Base-by-base conservation (phyloP, 1,140 invertebrate genomes). In the Asobara japonica region DNA sequence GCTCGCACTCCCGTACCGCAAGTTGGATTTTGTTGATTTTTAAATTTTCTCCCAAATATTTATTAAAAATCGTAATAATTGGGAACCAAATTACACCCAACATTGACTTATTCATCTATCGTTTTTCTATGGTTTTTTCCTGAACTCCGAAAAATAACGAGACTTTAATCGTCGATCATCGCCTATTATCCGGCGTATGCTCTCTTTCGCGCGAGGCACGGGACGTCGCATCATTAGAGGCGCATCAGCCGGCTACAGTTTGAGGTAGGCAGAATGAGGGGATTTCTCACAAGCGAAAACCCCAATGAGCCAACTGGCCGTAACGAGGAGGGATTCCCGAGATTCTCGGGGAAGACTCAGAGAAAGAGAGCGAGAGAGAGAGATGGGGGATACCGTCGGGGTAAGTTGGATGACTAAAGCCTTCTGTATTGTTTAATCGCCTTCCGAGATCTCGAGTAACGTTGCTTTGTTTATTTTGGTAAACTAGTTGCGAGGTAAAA, bases 121-220 rank as follows among this genome's bases (percentile, higher is more conserved):
- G n/a, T 56, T 56, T 4, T 25, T 29, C n/a, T 13, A 62, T 31
- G n/a, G n/a, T n/a, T n/a, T 30, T 62, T 30, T 62, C 27, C 18
- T 29, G 11, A 13, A 16, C n/a, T 7, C 29, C 51, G 8, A 60
- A 27, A 62, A 73, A 73, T 73, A 73, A 73, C 66, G 72, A 69
- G 72, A 69, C 72, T 73, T 73, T 73, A 73, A 73, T 73, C 72
- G 72, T 73, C 72, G 72, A 73, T 73, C 66, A 73, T 73, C 51
- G 65, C 66, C 66, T 69, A 73, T 73, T 69, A 73, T 73, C 66
- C 27, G 29, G 31, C 22, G 56, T 70, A 62, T 60, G 68, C 68
- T 70, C 68, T 70, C 56, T 64, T 70, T 70, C 60, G 68, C 68
- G 38, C 60, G 29, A 30, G 29, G 31, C 30, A 20, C n/a, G 33